phyloP scores from a whole-genome alignment of 2,888 invertebrate species.

The Heteromyza rotundicornis region DNA sequence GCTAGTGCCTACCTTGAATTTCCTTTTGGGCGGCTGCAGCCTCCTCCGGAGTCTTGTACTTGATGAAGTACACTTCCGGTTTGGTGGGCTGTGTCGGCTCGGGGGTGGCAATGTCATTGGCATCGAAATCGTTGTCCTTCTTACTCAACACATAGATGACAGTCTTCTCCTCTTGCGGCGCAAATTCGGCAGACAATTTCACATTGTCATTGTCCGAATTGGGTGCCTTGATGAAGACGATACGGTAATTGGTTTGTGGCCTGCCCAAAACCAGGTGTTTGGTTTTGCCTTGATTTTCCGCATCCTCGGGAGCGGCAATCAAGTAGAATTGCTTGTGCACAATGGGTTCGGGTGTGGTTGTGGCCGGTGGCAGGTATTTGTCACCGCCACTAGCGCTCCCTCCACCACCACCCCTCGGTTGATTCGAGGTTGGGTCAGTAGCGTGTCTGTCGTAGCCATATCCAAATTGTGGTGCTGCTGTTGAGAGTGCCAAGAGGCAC shows the following conservation, averaged over 20 bases:
- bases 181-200: slow-evolving; percentile 44
- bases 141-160: slow-evolving; percentile 54
- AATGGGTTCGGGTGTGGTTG: slow-evolving; percentile 37
- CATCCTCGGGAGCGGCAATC: slow-evolving; percentile 57
- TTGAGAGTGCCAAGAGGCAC: slow-evolving; percentile 26
- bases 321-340: slow-evolving; percentile 56
- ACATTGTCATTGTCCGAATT: slow-evolving; percentile 47
- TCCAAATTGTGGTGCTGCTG: slow-evolving; percentile 37
- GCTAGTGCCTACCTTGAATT: slow-evolving; percentile 52
- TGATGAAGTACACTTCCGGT: slow-evolving; percentile 56
- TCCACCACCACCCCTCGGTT: neutral
- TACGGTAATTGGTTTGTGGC: slow-evolving; percentile 57
- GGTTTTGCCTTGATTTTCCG: slow-evolving; percentile 44
- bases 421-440: neutral
- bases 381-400: slow-evolving; percentile 30
- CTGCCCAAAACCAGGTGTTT: slow-evolving; percentile 56
- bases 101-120: slow-evolving; percentile 46
- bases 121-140: slow-evolving; percentile 44
- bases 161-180: slow-evolving; percentile 55
- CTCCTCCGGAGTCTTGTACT: slow-evolving; percentile 53
- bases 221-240: slow-evolving; percentile 60
- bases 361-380: slow-evolving; percentile 37
- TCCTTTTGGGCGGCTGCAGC: slow-evolving; percentile 48
- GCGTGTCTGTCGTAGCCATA: slow-evolving; percentile 17
- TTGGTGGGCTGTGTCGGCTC: slow-evolving; percentile 49